phyloP scores from a whole-genome alignment of 2,888 invertebrate genomes.

The Drosophila diplacantha region DNA sequence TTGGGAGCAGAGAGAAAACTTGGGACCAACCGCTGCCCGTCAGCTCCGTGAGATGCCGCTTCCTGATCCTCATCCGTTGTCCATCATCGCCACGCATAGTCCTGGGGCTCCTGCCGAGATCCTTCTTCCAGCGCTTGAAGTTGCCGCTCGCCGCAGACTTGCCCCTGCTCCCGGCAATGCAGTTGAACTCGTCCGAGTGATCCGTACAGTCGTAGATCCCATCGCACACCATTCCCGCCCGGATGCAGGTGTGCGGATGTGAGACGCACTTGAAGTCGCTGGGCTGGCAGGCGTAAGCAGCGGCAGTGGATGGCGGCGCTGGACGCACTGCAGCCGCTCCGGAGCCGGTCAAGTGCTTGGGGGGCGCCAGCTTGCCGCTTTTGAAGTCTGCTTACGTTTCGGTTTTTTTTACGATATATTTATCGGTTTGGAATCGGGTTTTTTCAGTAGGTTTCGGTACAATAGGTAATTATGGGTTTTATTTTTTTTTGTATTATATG shows the following conservation, averaged over 20 bases:
- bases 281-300: constrained; percentile 69
- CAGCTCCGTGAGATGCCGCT: constrained; percentile 39
- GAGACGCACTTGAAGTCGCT: constrained; percentile 77
- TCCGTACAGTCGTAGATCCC: constrained; percentile 80
- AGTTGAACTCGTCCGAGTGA: constrained; percentile 82
- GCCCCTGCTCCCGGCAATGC: constrained; percentile 67
- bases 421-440: background rate
- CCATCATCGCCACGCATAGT: constrained; percentile 13
- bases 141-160: constrained; percentile 9
- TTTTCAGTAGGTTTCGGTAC: constrained; percentile 13
- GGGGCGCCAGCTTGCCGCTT: constrained; percentile 47
- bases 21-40: constrained; percentile 74
- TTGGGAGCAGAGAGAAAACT: constrained; percentile 14
- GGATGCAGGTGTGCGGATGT: constrained; percentile 76
- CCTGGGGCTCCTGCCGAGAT: constrained; percentile 26
- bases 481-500: background rate
- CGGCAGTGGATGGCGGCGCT: constrained; percentile 16
- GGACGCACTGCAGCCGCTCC: constrained; percentile 33
- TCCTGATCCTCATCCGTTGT: constrained; percentile 12
- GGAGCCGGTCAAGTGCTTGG: constrained; percentile 33
- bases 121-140: constrained; percentile 76
- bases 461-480: background rate
- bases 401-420: background rate
- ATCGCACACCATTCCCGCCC: constrained; percentile 79
- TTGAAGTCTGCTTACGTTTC: constrained; percentile 66